Conservation (phyloP, 2,888 invertebrate species). For the Drosophila macrospina region DNA sequence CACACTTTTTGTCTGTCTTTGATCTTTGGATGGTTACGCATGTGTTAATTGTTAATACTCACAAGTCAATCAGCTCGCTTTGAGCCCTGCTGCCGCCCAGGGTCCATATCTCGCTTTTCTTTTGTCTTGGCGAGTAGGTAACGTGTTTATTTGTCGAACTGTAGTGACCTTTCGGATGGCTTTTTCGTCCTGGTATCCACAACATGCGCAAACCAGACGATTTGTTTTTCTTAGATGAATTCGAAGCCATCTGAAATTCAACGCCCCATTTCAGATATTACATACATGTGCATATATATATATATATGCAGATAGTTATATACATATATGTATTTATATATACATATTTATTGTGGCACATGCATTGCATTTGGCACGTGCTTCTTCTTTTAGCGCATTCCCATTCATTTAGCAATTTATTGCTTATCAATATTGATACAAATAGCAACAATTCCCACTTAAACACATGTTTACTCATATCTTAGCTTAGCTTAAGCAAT, state of each 20-base stretch:
- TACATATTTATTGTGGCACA: background rate
- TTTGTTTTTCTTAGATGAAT: constrained; percentile 77
- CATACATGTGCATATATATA: constrained; percentile 5
- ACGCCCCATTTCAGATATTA: constrained; percentile 34
- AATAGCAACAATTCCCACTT: constrained; percentile 6
- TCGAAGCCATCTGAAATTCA: constrained; percentile 80
- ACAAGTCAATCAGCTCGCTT: constrained; percentile 79
- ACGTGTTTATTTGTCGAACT: constrained; percentile 81
- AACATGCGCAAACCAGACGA: constrained; percentile 82
- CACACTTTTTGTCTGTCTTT: background rate
- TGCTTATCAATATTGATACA: constrained; percentile 1
- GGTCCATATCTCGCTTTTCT: constrained; percentile 84
- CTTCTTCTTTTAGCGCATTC: background rate
- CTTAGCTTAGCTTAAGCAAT: constrained; percentile 12
- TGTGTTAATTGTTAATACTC: constrained; percentile 67
- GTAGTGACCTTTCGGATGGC: constrained; percentile 82
- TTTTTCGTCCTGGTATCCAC: constrained; percentile 85
- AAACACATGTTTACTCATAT: constrained; percentile 12
- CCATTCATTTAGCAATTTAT: constrained; percentile 2
- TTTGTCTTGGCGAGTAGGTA: constrained; percentile 73
- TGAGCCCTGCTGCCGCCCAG: constrained; percentile 84
- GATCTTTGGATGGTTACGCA: background rate
- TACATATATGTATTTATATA: background rate
- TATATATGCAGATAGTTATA: background rate
- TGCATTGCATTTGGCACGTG: constrained; percentile 2